Evolutionary conservation across 2,113 vertebrate species (phyloP), one percentile per base, ranked within the genome.

Genomic region (Ochotona curzoniae): DNA sequence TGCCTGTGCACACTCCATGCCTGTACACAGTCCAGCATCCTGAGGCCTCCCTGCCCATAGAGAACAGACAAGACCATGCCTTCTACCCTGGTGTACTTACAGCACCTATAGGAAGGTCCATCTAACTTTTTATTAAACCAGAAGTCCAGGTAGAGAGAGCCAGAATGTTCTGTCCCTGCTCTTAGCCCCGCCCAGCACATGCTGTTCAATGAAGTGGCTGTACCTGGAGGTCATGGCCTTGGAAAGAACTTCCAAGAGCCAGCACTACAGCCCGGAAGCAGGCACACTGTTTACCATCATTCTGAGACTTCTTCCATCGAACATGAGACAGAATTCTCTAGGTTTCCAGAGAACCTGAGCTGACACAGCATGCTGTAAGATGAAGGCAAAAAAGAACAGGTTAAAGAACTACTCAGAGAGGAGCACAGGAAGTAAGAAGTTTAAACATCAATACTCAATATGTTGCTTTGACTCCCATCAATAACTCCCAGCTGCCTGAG

Each of bases 161-260:
- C 64, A 83, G 92, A 91, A 87, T 90, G 73, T 95, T 66, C 87
- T 93, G 61, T 91, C 74, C 75, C 49, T 21, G 6, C 57, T 69
- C 28, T 26, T 63, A 79, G 87, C 96, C 78, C 80, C 30, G 0
- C 70, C 79, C 74, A 28, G 57, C 80, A 69, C 67, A 89, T 80
- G 75, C 86, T 97, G 74, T 71, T 82, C 96, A 82, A 74, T 96
- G 92, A 96, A 95, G 88, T 63, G 84, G 74, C 57, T 74, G 71
- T 32, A 75, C 35, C 73, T 81, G 75, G 60, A 95, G 49, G 60
- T 84, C 87, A 49, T 3, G 4, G n/a, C 44, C 71, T 81, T 54
- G 7, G 85, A 70, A 85, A 89, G 76, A 78, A 78, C 21, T 44
- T 54, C 71, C 57, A 84, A 54, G 38, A 61, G 66, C 54, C 30